Evolutionary conservation across 92 coral and sea anemone species (phyloP).

Genomic region (Zoanthus sociatus): DNA sequence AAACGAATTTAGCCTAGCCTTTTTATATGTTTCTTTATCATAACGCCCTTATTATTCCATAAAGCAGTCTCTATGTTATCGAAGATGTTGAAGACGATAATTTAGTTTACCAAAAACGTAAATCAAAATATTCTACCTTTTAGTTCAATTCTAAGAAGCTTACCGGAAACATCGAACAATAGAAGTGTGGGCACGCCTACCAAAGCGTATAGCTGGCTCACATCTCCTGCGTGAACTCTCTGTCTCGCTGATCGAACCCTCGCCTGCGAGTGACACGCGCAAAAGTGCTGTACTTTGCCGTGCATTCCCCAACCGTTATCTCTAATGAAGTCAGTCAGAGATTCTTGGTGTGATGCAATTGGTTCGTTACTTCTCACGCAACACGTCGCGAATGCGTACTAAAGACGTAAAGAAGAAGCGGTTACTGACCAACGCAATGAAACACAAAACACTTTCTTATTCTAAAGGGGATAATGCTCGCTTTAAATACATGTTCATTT

Average conservation of each 20-base stretch:
- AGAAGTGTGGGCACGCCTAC: conserved; percentile 93
- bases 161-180: conserved; percentile 79
- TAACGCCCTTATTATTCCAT: no score
- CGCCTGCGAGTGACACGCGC: conserved; percentile 84
- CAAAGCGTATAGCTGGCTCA: conserved; percentile 79
- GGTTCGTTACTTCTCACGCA: conserved; percentile 90
- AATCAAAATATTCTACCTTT: no score
- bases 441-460: no score
- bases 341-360: conserved; percentile 69
- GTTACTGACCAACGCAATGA: neutral
- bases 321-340: conserved; percentile 62
- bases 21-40: no score
- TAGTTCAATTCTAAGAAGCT: neutral
- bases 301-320: conserved; percentile 63
- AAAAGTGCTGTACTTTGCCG: conserved; percentile 72
- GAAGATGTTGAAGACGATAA: no score
- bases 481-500: no score
- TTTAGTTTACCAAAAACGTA: no score
- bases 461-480: no score
- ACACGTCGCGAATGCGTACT: conserved; percentile 82
- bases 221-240: conserved; percentile 63
- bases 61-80: no score
- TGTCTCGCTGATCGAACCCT: conserved; percentile 61
- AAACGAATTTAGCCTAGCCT: no score
- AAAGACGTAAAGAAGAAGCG: neutral